These are phyloP conservation scores for Prinia subflava DNA, from an alignment of 2,113 vertebrate genomes.

Conservation along the genomic window DNA sequence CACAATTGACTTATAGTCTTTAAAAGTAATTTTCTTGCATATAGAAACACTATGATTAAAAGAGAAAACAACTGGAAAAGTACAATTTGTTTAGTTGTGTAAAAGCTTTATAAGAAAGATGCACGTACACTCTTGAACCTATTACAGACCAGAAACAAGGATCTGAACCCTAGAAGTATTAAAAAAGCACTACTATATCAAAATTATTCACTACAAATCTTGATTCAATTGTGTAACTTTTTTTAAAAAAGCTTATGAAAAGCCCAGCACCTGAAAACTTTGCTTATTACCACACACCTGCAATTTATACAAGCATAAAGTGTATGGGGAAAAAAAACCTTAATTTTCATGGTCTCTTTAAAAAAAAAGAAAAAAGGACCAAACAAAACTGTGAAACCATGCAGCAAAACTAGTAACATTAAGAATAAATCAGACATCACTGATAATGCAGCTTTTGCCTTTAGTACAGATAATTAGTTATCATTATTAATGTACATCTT, in stretches of 20 bases:
- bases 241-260: background rate
- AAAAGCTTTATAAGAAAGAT: background rate
- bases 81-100: background rate
- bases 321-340: background rate
- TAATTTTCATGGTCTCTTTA: background rate
- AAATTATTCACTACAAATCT: background rate
- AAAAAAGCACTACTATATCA: background rate
- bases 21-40: background rate
- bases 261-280: background rate
- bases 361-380: background rate
- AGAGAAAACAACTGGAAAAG: background rate
- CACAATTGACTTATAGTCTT: background rate
- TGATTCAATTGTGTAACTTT: background rate
- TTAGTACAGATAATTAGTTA: background rate
- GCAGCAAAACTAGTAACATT: background rate
- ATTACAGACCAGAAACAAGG: background rate
- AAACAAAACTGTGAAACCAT: background rate
- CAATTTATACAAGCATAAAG: background rate
- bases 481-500: background rate
- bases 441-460: background rate
- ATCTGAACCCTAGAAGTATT: background rate
- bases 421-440: background rate
- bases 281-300: background rate
- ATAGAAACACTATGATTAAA: background rate
- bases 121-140: background rate